Conservation (phyloP, 2,113 vertebrate species). For the Scomber colias region DNA sequence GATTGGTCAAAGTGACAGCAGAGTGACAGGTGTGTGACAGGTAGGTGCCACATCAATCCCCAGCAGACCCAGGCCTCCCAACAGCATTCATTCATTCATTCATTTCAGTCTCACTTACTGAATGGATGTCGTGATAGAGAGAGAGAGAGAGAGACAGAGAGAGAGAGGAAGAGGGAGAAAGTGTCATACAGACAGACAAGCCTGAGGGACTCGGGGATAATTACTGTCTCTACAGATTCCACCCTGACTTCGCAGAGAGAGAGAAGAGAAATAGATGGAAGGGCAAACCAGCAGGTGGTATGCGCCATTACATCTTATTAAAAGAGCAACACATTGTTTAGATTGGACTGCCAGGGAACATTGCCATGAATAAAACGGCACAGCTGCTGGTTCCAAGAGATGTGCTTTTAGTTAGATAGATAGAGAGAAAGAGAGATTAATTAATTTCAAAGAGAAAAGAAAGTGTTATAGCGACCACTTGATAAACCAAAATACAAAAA, state of each 20-base stretch:
- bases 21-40: constrained; percentile 41
- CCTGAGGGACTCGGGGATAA: constrained; percentile 46
- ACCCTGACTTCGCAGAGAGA: constrained; percentile 9
- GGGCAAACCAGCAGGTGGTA: constrained; percentile 29
- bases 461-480: no score
- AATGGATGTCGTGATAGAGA: constrained; percentile 28
- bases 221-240: constrained; percentile 54
- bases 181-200: constrained; percentile 15
- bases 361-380: constrained; percentile 8
- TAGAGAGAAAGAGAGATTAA: no score
- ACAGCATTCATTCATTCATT: constrained; percentile 19
- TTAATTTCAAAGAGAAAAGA: no score
- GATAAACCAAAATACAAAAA: no score
- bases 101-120: not conserved
- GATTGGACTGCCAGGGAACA: not conserved
- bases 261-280: constrained; percentile 20
- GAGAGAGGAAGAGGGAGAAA: not conserved
- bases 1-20: constrained; percentile 31
- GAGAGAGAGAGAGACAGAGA: not conserved
- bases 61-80: constrained; percentile 1
- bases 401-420: no score
- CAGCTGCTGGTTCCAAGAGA: not conserved
- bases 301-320: constrained; percentile 59
- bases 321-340: constrained; percentile 52
- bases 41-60: constrained; percentile 12